These are phyloP conservation scores for Harpegnathos saltator DNA, from an alignment of 1,140 invertebrate species.

Conservation along the genomic window DNA sequence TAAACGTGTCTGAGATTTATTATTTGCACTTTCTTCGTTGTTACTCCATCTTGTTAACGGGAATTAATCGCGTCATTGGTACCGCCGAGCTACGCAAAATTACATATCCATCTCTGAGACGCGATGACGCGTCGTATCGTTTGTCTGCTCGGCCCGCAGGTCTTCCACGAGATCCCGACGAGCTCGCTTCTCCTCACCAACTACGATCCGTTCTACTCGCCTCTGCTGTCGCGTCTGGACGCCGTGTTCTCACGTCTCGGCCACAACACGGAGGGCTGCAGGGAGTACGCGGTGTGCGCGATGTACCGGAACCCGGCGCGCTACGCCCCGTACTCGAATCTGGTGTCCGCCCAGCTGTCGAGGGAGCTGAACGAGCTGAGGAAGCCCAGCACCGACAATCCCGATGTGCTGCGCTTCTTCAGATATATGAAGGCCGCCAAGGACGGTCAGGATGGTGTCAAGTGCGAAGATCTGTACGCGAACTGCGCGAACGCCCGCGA, in stretches of 20 bases:
- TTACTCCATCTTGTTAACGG: too few relatives aligned
- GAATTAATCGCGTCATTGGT: too few relatives aligned
- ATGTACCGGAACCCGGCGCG: conserved; percentile 95
- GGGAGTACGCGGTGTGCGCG: conserved; percentile 93
- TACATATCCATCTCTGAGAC: too few relatives aligned
- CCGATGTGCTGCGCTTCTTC: conserved; percentile 94
- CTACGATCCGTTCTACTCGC: conserved; percentile 95
- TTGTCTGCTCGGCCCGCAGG: conserved; percentile 85
- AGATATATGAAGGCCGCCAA: conserved; percentile 95
- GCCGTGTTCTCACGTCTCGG: conserved; percentile 93
- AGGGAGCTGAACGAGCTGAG: conserved; percentile 93
- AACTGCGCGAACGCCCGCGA: conserved; percentile 86
- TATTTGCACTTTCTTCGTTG: too few relatives aligned
- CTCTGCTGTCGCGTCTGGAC: conserved; percentile 92
- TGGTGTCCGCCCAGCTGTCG: conserved; percentile 94
- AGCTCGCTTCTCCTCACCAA: conserved; percentile 93
- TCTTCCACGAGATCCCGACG: conserved; percentile 93
- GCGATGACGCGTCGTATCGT: neutral
- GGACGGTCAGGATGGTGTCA: conserved; percentile 92
- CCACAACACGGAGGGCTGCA: conserved; percentile 89
- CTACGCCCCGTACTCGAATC: conserved; percentile 94
- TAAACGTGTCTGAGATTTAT: too few relatives aligned
- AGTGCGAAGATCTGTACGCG: conserved; percentile 87
- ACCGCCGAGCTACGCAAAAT: too few relatives aligned
- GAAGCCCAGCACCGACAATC: conserved; percentile 93